Evolutionary conservation across 2,113 vertebrate genomes (phyloP).

Genomic region (Corythaeola cristata): DNA sequence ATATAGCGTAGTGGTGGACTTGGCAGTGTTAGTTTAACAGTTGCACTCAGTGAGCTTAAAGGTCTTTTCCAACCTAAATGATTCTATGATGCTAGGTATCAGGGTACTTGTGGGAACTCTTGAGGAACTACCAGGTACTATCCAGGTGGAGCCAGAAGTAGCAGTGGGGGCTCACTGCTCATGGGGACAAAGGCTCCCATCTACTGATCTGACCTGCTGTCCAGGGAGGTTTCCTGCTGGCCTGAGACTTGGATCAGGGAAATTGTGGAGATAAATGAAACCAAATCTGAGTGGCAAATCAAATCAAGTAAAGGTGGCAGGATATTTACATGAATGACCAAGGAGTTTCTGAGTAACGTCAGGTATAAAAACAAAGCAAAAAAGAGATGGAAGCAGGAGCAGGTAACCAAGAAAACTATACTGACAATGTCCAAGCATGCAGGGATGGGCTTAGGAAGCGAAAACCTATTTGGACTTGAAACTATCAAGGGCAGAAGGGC

Average conservation of each 20-base stretch:
- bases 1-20: too few species aligned
- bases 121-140: background rate
- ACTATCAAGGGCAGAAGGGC: background rate
- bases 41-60: too few species aligned
- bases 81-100: too few species aligned
- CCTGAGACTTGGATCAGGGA: background rate
- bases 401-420: background rate
- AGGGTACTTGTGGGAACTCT: background rate
- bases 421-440: background rate
- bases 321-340: background rate
- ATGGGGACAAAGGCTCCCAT: background rate
- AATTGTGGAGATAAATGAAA: background rate
- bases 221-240: background rate
- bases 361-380: background rate
- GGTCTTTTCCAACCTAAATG: too few species aligned
- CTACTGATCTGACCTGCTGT: background rate
- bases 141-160: background rate
- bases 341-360: background rate
- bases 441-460: background rate
- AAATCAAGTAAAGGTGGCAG: background rate
- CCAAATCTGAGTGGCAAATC: background rate
- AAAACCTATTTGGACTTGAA: background rate
- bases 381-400: background rate
- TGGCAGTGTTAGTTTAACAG: too few species aligned
- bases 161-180: fast-evolving